These are phyloP conservation scores for Plectus sambesii DNA, from an alignment of 1,140 invertebrate species.

Conservation along the genomic window DNA sequence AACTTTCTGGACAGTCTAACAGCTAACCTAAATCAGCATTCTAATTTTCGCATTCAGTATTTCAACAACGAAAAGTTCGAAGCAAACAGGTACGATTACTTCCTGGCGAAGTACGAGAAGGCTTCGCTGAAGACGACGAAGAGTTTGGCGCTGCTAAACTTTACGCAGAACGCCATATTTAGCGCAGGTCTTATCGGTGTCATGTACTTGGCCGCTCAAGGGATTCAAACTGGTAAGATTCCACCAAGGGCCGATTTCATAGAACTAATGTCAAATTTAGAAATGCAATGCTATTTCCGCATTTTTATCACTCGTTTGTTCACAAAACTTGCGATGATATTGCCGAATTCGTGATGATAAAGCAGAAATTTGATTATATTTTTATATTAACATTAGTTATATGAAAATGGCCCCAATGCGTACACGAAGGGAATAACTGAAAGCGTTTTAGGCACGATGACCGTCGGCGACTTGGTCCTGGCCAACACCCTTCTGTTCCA, in stretches of 20 bases:
- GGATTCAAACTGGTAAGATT: slow-evolving; percentile 72
- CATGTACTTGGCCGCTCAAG: slow-evolving; percentile 80
- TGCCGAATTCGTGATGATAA: too few relatives aligned
- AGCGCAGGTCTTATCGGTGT: slow-evolving; percentile 77
- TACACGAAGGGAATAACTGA: too few relatives aligned
- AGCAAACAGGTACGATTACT: slow-evolving; percentile 72
- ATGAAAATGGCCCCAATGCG: too few relatives aligned
- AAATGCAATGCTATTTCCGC: too few relatives aligned
- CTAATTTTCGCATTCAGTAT: slow-evolving; percentile 57
- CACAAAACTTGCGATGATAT: too few relatives aligned
- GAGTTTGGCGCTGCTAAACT: slow-evolving; percentile 84
- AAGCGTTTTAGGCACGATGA: slow-evolving; percentile 76
- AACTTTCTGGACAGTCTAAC: too few relatives aligned
- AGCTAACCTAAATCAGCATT: too few relatives aligned
- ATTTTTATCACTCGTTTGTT: too few relatives aligned
- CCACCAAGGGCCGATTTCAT: too few relatives aligned
- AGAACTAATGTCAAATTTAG: too few relatives aligned
- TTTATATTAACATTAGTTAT: too few relatives aligned
- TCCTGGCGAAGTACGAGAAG: slow-evolving; percentile 70
- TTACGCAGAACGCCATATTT: slow-evolving; percentile 97
- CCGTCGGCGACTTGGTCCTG: slow-evolving; percentile 95
- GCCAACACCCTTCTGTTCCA: slow-evolving; percentile 96
- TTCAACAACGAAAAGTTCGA: slow-evolving; percentile 97
- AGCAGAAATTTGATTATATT: too few relatives aligned
- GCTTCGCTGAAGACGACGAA: slow-evolving; percentile 88